Evolutionary conservation across 2,797 vertebrate species (phyloP), one percentile per base, ranked within the genome.

Genomic region (Pseudochirops cupreus): DNA sequence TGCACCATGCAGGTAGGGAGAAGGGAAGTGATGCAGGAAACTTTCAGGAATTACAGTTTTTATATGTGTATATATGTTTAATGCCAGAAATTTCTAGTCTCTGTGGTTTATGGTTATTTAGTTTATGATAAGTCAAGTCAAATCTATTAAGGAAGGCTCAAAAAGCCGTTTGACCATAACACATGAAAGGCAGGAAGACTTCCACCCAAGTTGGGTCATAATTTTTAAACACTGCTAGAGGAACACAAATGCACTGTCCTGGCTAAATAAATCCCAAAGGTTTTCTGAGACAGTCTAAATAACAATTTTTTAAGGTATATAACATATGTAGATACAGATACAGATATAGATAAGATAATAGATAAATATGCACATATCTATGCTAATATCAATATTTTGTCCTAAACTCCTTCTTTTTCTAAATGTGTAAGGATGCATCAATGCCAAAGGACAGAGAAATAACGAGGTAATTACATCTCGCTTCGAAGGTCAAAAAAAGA

Each of bases 321-420:
- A 16, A 74, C 67, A 74, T 21, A 67, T 18, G 13, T n/a, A 67
- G 5, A 67, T 82, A 67, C 14, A n/a, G 59, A 67, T 11, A 33
- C 3, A n/a, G 31, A n/a, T 5, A 46, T 11, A 82, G 21, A 82
- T 46, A 82, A 16, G 16, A 24, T 24, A 12, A 12, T 26, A 26
- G 7, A 24, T 24, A 82, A 24, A 82, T 46, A 46, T 26, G 0
- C 4, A 5, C 13, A 67, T 67, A 24, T 46, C 29, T 82, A 82
- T 46, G n/a, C 21, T 46, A 24, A 82, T 4, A 46, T 10, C 29
- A 28, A 58, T 46, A 82, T 24, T 24, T 82, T 26, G 9, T 82
- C 11, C 62, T 91, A 87, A 94, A 67, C 39, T 54, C 56, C 58
- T 7, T 28, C 39, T 95, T 97, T 74, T 90, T 91, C 16, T 90